Conservation (phyloP, 2,113 vertebrate species). For the Phalacrocorax carbo region DNA sequence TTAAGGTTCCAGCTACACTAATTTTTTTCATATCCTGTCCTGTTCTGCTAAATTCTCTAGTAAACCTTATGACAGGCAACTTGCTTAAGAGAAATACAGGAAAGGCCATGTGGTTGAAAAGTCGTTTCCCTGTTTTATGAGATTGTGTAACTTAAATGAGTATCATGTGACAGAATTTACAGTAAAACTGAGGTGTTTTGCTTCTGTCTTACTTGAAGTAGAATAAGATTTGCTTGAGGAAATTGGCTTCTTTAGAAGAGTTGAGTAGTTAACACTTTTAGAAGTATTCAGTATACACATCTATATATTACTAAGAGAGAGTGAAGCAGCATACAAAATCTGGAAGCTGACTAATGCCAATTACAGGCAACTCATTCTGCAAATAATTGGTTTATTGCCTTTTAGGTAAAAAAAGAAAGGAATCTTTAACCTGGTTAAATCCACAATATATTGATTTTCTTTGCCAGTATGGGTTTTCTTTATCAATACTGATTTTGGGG, state of each 20-base stretch:
- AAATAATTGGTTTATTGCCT: neutral
- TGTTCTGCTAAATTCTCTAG: neutral
- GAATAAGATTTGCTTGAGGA: neutral
- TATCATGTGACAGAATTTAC: neutral
- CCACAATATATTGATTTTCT: neutral
- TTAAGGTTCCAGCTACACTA: neutral
- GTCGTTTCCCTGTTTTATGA: constrained; percentile 6
- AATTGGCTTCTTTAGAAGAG: neutral
- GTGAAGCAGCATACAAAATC: neutral
- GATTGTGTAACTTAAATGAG: neutral
- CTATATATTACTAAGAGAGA: neutral
- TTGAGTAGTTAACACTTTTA: neutral
- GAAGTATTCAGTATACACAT: neutral
- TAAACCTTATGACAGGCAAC: neutral
- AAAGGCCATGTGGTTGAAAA: neutral
- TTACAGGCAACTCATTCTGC: neutral
- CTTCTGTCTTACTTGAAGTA: neutral
- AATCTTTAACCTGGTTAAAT: constrained; percentile 2
- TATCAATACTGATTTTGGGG: neutral
- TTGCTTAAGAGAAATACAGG: neutral
- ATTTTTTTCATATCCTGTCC: neutral
- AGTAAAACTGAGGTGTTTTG: neutral
- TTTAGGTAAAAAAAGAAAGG: neutral
- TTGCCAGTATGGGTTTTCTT: neutral
- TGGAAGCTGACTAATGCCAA: neutral